Base-by-base conservation (phyloP, 2,113 vertebrate species). In the Aptenodytes patagonicus region DNA sequence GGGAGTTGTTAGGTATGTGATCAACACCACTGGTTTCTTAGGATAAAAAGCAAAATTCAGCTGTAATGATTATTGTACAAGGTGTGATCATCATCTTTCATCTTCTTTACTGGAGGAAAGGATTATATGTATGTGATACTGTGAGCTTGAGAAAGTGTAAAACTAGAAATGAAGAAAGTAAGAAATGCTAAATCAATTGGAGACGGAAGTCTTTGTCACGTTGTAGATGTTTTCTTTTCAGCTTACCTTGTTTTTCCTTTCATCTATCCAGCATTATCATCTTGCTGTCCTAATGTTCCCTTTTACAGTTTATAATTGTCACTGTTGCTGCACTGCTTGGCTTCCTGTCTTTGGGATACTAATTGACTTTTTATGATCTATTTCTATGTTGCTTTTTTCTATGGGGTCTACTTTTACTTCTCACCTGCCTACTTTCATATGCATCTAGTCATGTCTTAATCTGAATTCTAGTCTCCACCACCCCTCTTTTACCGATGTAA, bases 251-350 rank as follows among this genome's bases (percentile, higher is more conserved):
- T 19, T 87, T 91, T 81, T 68, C 26, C 38, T 77, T 92, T 89
- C 54, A 65, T 75, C 66, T 85, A 22, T 52, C 9, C 34, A 61
- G 8, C n/a, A 26, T 80, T 70, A 46, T 93, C 71, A 83, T 78
- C 58, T 94, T 80, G 72, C 78, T 76, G 76, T 82, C 57, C n/a
- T 68, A 64, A 78, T 65, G 26, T 47, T 93, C 64, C 86, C n/a
- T 64, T 97, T 65, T 55, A 58, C 72, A 46, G 24, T 76, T 96
- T 93, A 60, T 89, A 68, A 89, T 95, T 90, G 93, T 77, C 90
- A 82, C 31, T 68, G 44, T 73, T 92, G 34, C 70, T 91, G n/a
- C 29, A 75, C 24, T 57, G 52, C n/a, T 17, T 87, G 34, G 26
- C 46, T 94, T 94, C 49, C 89, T 71, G 40, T 90, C 42, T 47